phyloP scores from a whole-genome alignment of 2,797 vertebrate genomes.

The Stomatorhinus walkeri region DNA sequence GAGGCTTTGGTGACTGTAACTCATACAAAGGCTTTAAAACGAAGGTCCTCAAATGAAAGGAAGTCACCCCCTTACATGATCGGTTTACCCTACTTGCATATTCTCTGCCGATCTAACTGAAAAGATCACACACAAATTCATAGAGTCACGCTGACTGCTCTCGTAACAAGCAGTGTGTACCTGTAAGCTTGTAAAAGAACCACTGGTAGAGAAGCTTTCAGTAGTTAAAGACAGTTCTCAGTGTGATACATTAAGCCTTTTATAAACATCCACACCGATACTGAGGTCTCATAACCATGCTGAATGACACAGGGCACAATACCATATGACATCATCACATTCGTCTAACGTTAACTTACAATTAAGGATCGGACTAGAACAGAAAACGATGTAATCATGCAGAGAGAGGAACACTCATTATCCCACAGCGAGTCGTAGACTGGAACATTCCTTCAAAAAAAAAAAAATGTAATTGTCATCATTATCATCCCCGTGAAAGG shows the following conservation, averaged over 20 bases:
- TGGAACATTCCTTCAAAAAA: not conserved
- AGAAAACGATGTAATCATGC: slow-evolving; percentile 31
- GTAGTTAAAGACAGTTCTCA: not conserved
- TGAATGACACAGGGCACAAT: not conserved
- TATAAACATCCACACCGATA: not conserved
- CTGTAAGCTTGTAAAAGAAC: not conserved
- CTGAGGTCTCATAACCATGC: not conserved
- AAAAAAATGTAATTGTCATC: slow-evolving; percentile 9
- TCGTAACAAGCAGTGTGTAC: not conserved
- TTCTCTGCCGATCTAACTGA: not conserved
- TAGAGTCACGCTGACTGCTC: not conserved
- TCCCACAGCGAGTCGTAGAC: slow-evolving; percentile 2
- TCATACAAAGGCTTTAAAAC: not conserved
- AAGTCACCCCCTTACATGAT: not conserved
- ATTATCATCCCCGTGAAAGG: not conserved
- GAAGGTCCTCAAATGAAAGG: not conserved
- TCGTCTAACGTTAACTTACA: not conserved
- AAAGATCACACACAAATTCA: not conserved
- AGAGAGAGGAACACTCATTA: slow-evolving; percentile 8
- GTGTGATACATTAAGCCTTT: not conserved
- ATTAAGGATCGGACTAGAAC: not conserved
- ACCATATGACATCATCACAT: not conserved
- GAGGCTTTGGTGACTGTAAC: not conserved
- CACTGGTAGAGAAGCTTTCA: not conserved
- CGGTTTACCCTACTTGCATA: not conserved